Evolutionary conservation across 1,140 invertebrate genomes (phyloP), one percentile per base, ranked within the genome.

Genomic region (Zaprionus kolodkinae): DNA sequence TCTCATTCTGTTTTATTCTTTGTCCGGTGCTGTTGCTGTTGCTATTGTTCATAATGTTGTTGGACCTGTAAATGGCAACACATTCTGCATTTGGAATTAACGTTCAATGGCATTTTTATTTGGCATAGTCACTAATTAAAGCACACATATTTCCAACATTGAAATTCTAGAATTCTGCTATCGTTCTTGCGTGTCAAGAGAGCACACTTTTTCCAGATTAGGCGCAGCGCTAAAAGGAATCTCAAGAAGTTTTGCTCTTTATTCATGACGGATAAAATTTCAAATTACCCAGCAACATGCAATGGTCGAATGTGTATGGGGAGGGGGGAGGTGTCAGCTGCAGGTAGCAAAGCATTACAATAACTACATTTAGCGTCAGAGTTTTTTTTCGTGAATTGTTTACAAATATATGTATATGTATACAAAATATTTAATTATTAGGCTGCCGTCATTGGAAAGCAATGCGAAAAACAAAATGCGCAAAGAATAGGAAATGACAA

Each of bases 51-150:
- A 59, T 56, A 43, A 27, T 61, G 43, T 38, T 79, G 67, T 48
- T 61, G 64, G 40, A 64, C 45, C 48, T 88, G 73, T 72, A 80
- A 84, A 84, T 78, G 75, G 69, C 75, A 84, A 76, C 85, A 85
- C 81, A 81, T 71, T 89, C 62, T 81, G 85, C 81, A 88, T 88
- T 89, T 78, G 59, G 59, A 88, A 88, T 89, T 81, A 88, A 71
- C 66, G 64, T 74, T 76, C 85, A 88, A 88, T 88, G 81, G 78
- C 78, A 85, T 85, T 81, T 81, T 79, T 63, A 71, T 76, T 89
- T 72, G 71, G 62, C 69, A 55, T 62, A 72, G 43, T 78, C 40
- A 59, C 83, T 88, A 87, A 87, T 88, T 87, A 87, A 80, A 75
- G 54, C 70, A 77, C 56, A 64, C 64, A 63, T n/a, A 45, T 35